Conservation (phyloP, 2,113 vertebrate species). For the Sclerurus mexicanus region DNA sequence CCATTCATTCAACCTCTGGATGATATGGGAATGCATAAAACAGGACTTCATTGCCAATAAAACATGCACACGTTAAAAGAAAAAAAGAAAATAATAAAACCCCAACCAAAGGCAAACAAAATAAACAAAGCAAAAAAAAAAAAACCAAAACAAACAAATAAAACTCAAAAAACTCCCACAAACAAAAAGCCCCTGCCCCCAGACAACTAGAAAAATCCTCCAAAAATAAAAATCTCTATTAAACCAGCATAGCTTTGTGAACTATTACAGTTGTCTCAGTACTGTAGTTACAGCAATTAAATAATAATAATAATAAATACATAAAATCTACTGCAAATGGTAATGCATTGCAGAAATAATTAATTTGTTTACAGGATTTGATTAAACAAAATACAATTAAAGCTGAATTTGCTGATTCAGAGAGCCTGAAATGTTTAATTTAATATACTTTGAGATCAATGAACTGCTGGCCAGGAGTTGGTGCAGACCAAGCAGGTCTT, state of each 20-base stretch:
- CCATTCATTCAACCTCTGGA: background rate
- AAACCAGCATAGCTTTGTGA: background rate
- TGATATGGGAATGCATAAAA: background rate
- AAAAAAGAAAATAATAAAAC: fast-evolving
- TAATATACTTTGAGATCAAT: background rate
- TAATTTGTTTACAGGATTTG: conserved; percentile 4
- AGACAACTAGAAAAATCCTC: background rate
- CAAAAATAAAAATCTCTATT: background rate
- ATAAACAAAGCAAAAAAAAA: background rate
- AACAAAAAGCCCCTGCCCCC: fast-evolving
- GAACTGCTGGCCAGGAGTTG: background rate
- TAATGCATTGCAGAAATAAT: conserved; percentile 4
- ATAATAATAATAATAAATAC: background rate
- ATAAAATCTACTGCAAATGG: background rate
- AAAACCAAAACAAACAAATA: no score
- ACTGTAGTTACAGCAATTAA: background rate
- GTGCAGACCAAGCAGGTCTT: background rate
- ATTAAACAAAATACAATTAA: conserved; percentile 27
- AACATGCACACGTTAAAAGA: background rate
- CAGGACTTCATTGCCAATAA: background rate
- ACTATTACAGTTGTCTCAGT: background rate
- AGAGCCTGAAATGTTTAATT: background rate
- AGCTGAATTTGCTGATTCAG: background rate
- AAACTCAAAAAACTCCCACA: background rate
- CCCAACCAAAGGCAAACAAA: background rate